Evolutionary conservation across 2,797 vertebrate genomes (phyloP).

Genomic region (Amphiprion clarkii): DNA sequence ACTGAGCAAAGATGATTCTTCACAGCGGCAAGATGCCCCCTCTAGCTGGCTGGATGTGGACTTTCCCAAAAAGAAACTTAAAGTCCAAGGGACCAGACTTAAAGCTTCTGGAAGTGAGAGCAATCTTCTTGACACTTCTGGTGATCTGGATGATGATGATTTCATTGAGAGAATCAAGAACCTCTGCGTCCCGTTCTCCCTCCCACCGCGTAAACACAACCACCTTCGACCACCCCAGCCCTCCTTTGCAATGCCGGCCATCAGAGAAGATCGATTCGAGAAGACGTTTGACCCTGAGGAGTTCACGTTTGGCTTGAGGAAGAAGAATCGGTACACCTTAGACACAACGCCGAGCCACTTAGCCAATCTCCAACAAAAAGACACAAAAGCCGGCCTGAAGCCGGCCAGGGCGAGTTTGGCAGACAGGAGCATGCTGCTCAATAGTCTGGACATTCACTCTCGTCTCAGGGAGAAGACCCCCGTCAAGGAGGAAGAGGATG

Average conservation of each 20-base stretch:
- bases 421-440: constrained; percentile 89
- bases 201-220: constrained; percentile 92
- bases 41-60: constrained; percentile 87
- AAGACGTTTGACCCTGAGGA: constrained; percentile 92
- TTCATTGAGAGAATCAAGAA: constrained; percentile 93
- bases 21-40: constrained; percentile 59
- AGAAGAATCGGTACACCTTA: constrained; percentile 76
- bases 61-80: constrained; percentile 69
- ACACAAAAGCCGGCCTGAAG: constrained; percentile 81
- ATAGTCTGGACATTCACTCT: constrained; percentile 77
- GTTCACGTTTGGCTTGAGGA: constrained; percentile 91
- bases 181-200: constrained; percentile 87
- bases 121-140: constrained; percentile 86
- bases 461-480: constrained; percentile 55
- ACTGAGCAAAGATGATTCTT: constrained; percentile 56
- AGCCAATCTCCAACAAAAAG: constrained; percentile 83
- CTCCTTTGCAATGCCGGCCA: constrained; percentile 92
- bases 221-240: constrained; percentile 86
- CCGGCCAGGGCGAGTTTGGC: constrained; percentile 86
- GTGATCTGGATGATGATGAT: constrained; percentile 89
- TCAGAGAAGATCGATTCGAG: constrained; percentile 92
- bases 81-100: constrained; percentile 67
- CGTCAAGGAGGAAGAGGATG: constrained; percentile 42
- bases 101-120: constrained; percentile 86
- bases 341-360: constrained; percentile 79